Evolutionary conservation across 2,113 vertebrate genomes (phyloP), one percentile per base, ranked within the genome.

Genomic region (Alethe diademata): DNA sequence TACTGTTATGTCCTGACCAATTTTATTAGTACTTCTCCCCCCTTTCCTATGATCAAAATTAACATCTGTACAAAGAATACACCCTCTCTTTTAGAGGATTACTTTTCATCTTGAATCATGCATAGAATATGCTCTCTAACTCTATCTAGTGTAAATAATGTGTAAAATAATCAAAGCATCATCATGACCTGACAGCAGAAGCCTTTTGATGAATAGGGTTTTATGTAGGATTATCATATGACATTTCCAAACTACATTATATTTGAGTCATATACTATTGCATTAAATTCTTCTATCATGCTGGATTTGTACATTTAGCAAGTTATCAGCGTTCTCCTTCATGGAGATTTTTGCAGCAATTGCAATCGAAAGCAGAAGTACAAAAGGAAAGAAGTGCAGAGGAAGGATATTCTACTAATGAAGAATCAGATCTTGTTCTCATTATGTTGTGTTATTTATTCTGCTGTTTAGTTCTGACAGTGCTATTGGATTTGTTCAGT

Each of bases 211-310:
- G 95, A 98, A 98, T 96, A 98, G 96, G 92, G 95, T 74, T 97
- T 98, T 98, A 97, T 94, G 96, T 95, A 92, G 96, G 97, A 98
- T 98, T 98, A 98, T 98, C 98, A 97, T 97, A 97, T 97, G 98
- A 97, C 97, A 98, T 98, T 98, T 98, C 95, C 95, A 98, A 97
- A 97, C 95, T 92, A 97, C 98, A 97, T 98, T 98, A 97, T 97
- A 95, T 96, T 96, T 97, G 94, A 98, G 92, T 97, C 95, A 96
- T 97, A 97, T 96, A 98, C 86, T 95, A 95, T 96, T 97, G 93
- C 95, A 97, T 97, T 97, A 96, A 93, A 95, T 93, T 96, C 75
- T 94, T 87, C 88, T 93, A 67, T 96, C 96, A 60, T 47, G 91
- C 81, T 92, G 88, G 94, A 92, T 96, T 96, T 93, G 81, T 96